Evolutionary conservation across 2,888 invertebrate species (phyloP).

Genomic region (Ochropleura plecta): DNA sequence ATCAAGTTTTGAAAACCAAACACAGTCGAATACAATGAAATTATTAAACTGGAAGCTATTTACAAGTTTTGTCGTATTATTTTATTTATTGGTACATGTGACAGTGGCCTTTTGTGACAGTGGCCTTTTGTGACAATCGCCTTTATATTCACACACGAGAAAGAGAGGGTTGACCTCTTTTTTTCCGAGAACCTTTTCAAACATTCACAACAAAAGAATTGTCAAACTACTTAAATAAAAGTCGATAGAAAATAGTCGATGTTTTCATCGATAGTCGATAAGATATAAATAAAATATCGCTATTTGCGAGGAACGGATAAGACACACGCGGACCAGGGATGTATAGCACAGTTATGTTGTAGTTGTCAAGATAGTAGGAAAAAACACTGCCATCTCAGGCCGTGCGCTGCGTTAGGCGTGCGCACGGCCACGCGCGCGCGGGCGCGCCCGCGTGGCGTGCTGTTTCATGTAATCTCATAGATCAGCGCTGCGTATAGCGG

Average conservation of each 20-base stretch:
- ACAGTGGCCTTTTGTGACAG: slow-evolving; percentile 8
- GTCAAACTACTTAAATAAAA: slow-evolving; percentile 3
- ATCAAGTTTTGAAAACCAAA: neutral
- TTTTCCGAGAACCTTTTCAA: slow-evolving; percentile 7
- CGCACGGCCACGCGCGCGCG: too few species aligned
- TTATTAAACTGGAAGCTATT: neutral
- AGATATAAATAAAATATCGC: neutral
- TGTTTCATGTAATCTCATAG: too few species aligned
- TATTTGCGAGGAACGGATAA: neutral
- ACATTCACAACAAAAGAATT: slow-evolving; percentile 3
- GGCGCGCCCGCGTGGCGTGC: too few species aligned
- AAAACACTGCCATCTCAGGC: too few species aligned
- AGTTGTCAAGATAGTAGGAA: too few species aligned
- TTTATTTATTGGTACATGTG: neutral
- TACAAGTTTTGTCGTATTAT: neutral
- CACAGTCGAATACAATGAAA: too few species aligned
- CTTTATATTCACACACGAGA: slow-evolving; percentile 8
- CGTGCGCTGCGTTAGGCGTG: too few species aligned
- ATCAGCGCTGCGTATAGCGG: too few species aligned
- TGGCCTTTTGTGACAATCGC: too few species aligned
- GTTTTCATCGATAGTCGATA: neutral
- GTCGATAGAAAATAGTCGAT: neutral
- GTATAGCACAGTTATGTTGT: too few species aligned
- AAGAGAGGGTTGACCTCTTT: slow-evolving; percentile 4
- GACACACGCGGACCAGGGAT: neutral